phyloP scores from a whole-genome alignment of 2,797 vertebrate species.

The Denticeps clupeoides region DNA sequence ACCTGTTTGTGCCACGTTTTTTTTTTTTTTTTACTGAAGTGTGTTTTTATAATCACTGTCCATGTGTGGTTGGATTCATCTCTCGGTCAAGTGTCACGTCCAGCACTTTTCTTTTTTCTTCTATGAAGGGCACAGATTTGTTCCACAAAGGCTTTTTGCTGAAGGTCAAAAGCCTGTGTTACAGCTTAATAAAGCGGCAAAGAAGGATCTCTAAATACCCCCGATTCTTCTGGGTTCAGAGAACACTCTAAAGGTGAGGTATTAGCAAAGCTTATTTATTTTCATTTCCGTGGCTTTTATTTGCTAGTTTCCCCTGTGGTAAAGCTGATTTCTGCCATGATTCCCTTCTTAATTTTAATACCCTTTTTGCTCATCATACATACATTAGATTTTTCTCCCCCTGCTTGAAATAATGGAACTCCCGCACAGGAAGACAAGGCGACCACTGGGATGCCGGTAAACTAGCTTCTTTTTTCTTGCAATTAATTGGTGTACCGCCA shows the following conservation, averaged over 20 bases:
- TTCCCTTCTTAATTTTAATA: constrained; percentile 98
- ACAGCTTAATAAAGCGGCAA: constrained; percentile 71
- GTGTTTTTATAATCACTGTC: background rate
- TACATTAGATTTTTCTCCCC: constrained; percentile 78
- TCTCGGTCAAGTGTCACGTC: too few species aligned
- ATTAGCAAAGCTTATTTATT: constrained; percentile 97
- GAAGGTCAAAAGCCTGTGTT: constrained; percentile 85
- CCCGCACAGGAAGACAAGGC: constrained; percentile 78
- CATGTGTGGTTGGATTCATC: too few species aligned
- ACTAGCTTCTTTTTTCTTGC: constrained; percentile 68
- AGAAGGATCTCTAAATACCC: constrained; percentile 61
- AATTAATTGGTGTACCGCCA: constrained; percentile 97
- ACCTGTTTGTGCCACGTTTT: background rate
- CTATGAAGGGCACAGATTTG: constrained; percentile 25
- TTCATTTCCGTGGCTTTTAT: constrained; percentile 96
- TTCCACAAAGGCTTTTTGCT: constrained; percentile 58
- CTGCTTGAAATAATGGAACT: constrained; percentile 85
- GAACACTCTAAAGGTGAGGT: constrained; percentile 89
- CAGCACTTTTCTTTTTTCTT: constrained; percentile 20
- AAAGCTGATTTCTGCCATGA: constrained; percentile 94
- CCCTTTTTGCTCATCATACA: constrained; percentile 93
- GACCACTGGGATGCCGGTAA: constrained; percentile 79
- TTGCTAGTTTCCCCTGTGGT: constrained; percentile 85
- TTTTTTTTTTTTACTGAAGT: background rate
- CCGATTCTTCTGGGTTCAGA: constrained; percentile 66